Conservation (phyloP, 2,113 vertebrate genomes). For the Anolis sagrei region DNA sequence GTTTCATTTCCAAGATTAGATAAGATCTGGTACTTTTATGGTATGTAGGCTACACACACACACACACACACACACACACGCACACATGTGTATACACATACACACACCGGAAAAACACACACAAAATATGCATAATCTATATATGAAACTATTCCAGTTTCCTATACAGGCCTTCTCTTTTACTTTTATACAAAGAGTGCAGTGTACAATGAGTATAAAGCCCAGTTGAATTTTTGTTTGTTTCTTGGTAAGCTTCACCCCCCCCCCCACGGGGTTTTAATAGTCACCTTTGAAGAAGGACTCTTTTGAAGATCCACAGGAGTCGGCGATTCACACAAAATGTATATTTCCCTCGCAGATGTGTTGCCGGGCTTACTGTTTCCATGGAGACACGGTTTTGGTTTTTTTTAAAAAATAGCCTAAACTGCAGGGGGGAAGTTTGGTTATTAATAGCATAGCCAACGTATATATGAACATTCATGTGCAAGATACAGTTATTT, state of each 20-base stretch:
- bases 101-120: no score
- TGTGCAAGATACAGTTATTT: conserved; percentile 56
- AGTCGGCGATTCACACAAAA: conserved; percentile 38
- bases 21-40: no score
- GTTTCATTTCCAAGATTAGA: no score
- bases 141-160: no score
- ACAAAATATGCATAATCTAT: no score
- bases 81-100: no score
- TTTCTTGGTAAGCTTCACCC: background rate
- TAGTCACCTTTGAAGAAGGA: conserved; percentile 27
- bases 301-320: background rate
- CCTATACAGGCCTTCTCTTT: background rate
- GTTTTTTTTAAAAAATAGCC: conserved; percentile 66
- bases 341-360: conserved; percentile 62
- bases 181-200: background rate
- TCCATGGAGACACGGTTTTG: conserved; percentile 76
- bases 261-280: background rate
- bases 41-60: no score
- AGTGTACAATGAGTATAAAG: background rate
- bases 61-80: no score
- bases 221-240: background rate
- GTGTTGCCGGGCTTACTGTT: conserved; percentile 73
- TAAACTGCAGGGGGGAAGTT: conserved; percentile 68
- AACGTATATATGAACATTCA: conserved; percentile 43
- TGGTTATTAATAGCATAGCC: conserved; percentile 71